Conservation (phyloP, 1,140 invertebrate genomes). For the Apis laboriosa region DNA sequence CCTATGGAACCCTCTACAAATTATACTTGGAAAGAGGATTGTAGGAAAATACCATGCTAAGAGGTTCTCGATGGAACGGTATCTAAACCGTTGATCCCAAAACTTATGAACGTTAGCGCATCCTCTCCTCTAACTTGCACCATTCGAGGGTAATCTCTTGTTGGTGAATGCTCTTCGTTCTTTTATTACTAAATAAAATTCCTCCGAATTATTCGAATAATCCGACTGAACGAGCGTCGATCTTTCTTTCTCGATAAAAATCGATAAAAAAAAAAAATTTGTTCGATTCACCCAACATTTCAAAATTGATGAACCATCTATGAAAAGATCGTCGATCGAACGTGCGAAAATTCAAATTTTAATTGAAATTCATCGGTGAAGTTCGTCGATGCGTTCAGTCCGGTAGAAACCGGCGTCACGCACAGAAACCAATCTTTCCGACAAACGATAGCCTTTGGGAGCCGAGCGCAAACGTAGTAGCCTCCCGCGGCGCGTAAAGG, state of each 20-base stretch:
- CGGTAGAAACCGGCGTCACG: slow-evolving; percentile 2
- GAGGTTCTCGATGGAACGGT: background rate
- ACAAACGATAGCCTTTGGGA: slow-evolving; percentile 49
- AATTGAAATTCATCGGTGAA: background rate
- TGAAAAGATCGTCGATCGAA: too few relatives aligned
- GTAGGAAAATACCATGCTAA: background rate
- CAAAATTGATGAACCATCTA: too few relatives aligned
- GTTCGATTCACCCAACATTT: too few relatives aligned
- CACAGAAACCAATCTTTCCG: slow-evolving; percentile 40
- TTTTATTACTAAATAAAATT: too few relatives aligned
- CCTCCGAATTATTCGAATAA: fast-evolving
- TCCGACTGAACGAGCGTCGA: background rate
- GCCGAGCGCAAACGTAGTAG: slow-evolving; percentile 51
- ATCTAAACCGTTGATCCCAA: background rate
- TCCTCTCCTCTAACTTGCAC: background rate
- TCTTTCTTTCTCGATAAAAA: too few relatives aligned
- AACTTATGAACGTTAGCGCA: slow-evolving; percentile 8
- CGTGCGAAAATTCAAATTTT: background rate
- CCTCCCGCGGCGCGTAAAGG: slow-evolving; percentile 57
- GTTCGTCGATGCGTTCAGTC: background rate
- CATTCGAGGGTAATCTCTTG: background rate
- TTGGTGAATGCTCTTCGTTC: background rate
- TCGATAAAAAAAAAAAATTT: too few relatives aligned
- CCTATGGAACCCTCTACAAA: background rate
- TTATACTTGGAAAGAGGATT: slow-evolving; percentile 3